Evolutionary conservation across 2,888 invertebrate species (phyloP), one percentile per base, ranked within the genome.

Genomic region (Byasa hedistus): DNA sequence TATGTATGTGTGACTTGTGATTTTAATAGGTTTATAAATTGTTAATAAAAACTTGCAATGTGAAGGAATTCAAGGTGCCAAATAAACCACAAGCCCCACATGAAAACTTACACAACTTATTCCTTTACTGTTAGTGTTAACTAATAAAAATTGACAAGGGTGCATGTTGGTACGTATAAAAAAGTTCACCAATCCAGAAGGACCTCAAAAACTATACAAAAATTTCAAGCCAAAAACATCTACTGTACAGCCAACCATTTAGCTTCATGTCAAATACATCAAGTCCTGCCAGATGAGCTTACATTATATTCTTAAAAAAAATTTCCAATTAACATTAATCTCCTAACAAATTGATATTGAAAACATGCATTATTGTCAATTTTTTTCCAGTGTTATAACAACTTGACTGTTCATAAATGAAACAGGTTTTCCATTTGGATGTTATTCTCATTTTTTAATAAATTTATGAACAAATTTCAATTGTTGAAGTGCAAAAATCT

Each of bases 191-290:
- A 69, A 70, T 77, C 77, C 72, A 73, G 76, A 79, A 82, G 73
- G 74, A 76, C 73, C 73, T 71, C 69, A 60, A 69, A 66, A 73
- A 81, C 82, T 83, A 85, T 84, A 87, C 84, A 78, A 79, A 76
- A 80, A 74, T 67, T 76, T 81, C 82, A 88, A 89, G 88, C 87
- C 77, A 82, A 82, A 84, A 82, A 86, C 83, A 85, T 80, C 86
- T 88, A 89, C 87, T 85, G 80, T 87, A 87, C 87, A 89, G 86
- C 85, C 85, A 87, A 84, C 84, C 81, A 83, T 75, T 80, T 83
- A 88, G 83, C 81, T 80, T 77, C 78, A 75, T 73, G 64, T 78
- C 75, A 79, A 64, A 73, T 75, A 72, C 71, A 63, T 65, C 68
- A 44, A 72, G 73, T 77, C 78, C 78, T 77, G 77, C 77, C 77